Base-by-base conservation (phyloP, 2,888 invertebrate species). In the Drosophila fungiperda region DNA sequence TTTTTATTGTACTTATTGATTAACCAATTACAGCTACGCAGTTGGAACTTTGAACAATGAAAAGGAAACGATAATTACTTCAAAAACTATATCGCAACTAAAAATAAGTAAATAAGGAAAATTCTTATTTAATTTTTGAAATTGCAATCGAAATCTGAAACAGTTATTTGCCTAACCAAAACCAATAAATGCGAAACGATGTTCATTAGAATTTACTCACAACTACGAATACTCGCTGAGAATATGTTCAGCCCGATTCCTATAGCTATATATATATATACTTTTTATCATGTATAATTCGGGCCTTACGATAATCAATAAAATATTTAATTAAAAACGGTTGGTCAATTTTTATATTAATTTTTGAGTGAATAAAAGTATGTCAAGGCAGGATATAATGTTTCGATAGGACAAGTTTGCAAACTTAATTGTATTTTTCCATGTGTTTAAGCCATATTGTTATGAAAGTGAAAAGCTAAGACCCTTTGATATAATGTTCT, bases 141-240 rank as follows among this genome's bases (percentile, higher is more conserved):
- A 12, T 40, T 40, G 32, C 15, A 45, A 32, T 32, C 11, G 32
- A 32, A 50, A 40, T 15, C 29, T 57, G 29, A 57, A 57, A 32
- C 32, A 15, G 36, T 40, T 33, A 33, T 49, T 12, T 29, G 29
- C 38, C 20, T 23, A 65, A 40, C 35, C 45, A 17, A 40, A 57
- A 53, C 17, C 29, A 33, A 52, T 40, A 15, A 29, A 54, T 20
- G 26, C 67, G 60, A 75, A 72, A 73, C 71, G 38, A 73, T 80
- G 83, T 82, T 83, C 87, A 81, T 68, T 86, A 83, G 61, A 71
- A 53, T 58, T 69, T 60, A 68, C 33, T 58, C 49, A 63, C 15
- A 48, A 42, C 35, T 70, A 62, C 67, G 55, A 77, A 70, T 69
- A 75, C 83, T 80, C 73, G 75, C 78, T 57, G 49, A 63, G 59